A percentile compares a stretch with the other conserved stretches of the same genome.
These are phyloP conservation scores for Wasmannia auropunctata DNA, from an alignment of 1,140 invertebrate genomes.

Conservation along the genomic window DNA sequence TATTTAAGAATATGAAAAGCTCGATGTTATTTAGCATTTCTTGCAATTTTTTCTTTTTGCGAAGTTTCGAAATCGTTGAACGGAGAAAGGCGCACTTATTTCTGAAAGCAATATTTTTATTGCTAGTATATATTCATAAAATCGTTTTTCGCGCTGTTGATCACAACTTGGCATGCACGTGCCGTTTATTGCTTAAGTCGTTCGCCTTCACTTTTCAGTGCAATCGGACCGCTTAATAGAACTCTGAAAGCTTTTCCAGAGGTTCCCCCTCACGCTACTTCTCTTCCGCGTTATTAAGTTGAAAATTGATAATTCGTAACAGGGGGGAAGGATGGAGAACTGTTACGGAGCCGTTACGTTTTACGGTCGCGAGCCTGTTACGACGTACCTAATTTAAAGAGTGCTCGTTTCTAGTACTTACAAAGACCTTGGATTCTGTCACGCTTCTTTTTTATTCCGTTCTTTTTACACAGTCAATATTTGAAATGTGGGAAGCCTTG, in stretches of 20 bases:
- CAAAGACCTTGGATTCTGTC: neutral
- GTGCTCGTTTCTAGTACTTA: neutral
- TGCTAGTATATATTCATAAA: neutral
- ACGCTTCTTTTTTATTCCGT: neutral
- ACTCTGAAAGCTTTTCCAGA: conserved; percentile 25
- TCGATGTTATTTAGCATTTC: neutral
- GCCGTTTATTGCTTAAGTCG: conserved; percentile 7
- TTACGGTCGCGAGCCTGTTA: neutral
- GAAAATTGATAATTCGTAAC: conserved; percentile 44
- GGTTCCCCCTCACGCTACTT: neutral
- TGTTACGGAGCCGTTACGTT: conserved; percentile 38
- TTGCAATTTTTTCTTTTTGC: neutral
- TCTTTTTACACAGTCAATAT: neutral
- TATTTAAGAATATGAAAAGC: neutral
- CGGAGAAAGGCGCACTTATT: neutral
- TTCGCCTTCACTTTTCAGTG: conserved; percentile 10
- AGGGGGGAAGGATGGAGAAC: neutral
- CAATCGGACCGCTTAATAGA: conserved; percentile 31
- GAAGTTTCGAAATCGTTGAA: neutral
- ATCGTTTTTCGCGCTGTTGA: conserved; percentile 5
- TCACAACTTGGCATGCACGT: neutral
- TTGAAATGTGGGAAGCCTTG: neutral
- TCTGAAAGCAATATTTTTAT: conserved; percentile 18
- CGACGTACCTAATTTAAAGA: conserved; percentile 55
- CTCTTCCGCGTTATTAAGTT: conserved; percentile 45